A percentile compares a stretch with the other conserved stretches of the same genome.
phyloP scores from a whole-genome alignment of 2,113 vertebrate species.

The Cebus imitator region DNA sequence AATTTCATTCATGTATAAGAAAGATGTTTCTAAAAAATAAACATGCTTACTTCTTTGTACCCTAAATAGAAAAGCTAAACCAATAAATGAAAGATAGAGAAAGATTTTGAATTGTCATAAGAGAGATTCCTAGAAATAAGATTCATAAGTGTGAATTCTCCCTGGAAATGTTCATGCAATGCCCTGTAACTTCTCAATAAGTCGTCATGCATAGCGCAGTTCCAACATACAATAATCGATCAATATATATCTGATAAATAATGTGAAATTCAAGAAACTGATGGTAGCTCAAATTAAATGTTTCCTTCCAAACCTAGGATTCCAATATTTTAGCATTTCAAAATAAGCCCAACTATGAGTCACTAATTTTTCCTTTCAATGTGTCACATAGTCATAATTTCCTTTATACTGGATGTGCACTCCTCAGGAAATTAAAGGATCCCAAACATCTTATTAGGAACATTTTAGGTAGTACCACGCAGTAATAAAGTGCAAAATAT shows the following conservation, averaged over 20 bases:
- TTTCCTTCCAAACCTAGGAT: neutral
- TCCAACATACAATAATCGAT: neutral
- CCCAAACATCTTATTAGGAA: neutral
- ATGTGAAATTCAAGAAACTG: neutral
- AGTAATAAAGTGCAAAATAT: neutral
- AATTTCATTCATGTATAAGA: neutral
- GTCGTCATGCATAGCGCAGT: neutral
- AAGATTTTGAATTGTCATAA: neutral
- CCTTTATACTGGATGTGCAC: neutral
- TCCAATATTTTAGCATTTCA: neutral
- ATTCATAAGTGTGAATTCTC: neutral
- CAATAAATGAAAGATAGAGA: neutral
- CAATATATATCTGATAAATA: neutral
- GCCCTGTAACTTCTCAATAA: neutral
- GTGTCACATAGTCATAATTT: neutral
- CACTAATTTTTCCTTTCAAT: conserved; percentile 13
- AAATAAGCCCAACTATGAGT: neutral
- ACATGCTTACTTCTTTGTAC: neutral
- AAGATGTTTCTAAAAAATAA: conserved; percentile 7
- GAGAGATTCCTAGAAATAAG: neutral
- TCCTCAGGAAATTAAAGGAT: neutral
- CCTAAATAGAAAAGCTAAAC: neutral
- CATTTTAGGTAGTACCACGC: neutral
- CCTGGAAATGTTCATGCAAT: neutral
- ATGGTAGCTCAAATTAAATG: neutral